Conservation (phyloP, 2,113 vertebrate genomes). For the Promerops cafer region DNA sequence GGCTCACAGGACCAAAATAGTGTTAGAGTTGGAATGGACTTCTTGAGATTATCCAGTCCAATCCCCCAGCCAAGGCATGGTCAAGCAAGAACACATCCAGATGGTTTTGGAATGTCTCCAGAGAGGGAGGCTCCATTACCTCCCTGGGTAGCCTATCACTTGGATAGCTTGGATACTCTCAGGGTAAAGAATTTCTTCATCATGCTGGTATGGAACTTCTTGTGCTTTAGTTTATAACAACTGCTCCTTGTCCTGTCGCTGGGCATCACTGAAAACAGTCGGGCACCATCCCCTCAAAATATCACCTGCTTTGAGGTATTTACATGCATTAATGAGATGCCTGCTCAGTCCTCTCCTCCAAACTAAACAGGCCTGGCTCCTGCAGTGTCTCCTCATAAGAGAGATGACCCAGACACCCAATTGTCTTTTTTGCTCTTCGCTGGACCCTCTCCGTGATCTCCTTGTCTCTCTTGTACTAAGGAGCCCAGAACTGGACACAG, state of each 20-base stretch:
- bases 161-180: neutral
- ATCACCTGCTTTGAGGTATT: neutral
- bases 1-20: neutral
- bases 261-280: neutral
- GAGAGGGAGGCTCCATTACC: neutral
- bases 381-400: neutral
- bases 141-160: neutral
- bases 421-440: fast-evolving
- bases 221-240: neutral
- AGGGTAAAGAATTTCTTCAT: neutral
- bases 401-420: no score
- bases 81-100: neutral
- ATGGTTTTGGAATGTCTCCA: neutral
- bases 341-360: neutral
- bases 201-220: neutral
- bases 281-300: no score
- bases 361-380: neutral
- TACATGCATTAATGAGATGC: neutral
- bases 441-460: neutral
- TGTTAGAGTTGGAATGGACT: neutral
- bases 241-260: fast-evolving
- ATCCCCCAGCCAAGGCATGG: neutral
- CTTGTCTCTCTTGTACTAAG: neutral
- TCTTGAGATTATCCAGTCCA: neutral
- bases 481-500: neutral